phyloP scores from a whole-genome alignment of 1,140 invertebrate genomes.

The Eriosoma lanigerum region DNA sequence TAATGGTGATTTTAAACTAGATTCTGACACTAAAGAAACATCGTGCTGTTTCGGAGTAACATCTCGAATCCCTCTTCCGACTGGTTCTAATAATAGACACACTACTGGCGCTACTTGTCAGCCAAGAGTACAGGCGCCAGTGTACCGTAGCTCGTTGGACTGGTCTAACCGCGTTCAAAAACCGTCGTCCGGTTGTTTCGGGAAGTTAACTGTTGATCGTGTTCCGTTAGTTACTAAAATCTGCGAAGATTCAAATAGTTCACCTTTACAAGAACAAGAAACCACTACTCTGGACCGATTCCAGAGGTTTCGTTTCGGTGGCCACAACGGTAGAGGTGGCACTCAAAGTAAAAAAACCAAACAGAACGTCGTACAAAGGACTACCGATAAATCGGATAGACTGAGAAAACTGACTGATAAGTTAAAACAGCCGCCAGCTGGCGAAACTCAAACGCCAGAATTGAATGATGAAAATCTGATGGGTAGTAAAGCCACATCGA shows the following conservation, averaged over 20 bases:
- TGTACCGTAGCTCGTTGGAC: constrained; percentile 53
- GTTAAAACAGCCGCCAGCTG: constrained; percentile 60
- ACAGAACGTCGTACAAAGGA: constrained; percentile 56
- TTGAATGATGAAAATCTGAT: constrained; percentile 7
- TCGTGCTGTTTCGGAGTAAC: constrained; percentile 40
- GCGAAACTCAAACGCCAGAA: constrained; percentile 12
- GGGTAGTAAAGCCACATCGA: constrained; percentile 10
- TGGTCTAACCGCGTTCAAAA: constrained; percentile 53
- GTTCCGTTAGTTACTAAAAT: constrained; percentile 11
- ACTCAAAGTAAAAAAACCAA: constrained; percentile 56
- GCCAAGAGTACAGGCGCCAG: constrained; percentile 50
- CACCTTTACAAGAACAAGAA: constrained; percentile 34
- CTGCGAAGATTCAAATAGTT: constrained; percentile 26
- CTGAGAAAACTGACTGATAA: constrained; percentile 76
- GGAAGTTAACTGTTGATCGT: constrained; percentile 37
- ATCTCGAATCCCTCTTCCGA: constrained; percentile 43
- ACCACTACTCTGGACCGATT: constrained; percentile 67
- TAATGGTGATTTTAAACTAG: background rate
- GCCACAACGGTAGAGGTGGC: constrained; percentile 56
- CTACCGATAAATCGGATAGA: constrained; percentile 69
- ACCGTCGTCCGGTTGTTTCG: constrained; percentile 53
- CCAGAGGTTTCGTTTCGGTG: constrained; percentile 70
- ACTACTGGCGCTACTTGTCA: constrained; percentile 37
- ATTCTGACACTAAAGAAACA: constrained; percentile 22
- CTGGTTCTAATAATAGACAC: constrained; percentile 49